phyloP scores from a whole-genome alignment of 1,140 invertebrate genomes.

The Agraylea sexmaculata region DNA sequence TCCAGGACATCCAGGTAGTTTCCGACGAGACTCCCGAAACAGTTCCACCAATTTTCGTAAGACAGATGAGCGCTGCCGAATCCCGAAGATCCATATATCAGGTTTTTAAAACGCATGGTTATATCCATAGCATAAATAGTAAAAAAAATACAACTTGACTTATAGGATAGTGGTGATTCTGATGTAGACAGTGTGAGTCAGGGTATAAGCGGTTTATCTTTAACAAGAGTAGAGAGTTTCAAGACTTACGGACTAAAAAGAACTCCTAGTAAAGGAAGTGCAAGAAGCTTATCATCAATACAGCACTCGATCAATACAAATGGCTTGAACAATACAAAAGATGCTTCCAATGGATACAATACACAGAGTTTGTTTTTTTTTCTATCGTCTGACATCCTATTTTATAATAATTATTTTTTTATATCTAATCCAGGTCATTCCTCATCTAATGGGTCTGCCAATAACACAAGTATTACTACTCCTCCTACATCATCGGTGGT shows the following conservation, averaged over 20 bases:
- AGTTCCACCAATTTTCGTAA: background rate
- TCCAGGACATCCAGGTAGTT: conserved; percentile 20
- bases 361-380: background rate
- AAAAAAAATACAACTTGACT: background rate
- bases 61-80: conserved; percentile 27
- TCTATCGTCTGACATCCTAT: background rate
- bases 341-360: background rate
- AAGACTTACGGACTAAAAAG: conserved; percentile 27
- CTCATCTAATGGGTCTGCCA: conserved; percentile 2
- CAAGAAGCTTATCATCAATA: conserved; percentile 25
- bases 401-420: background rate
- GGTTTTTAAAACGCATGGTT: conserved; percentile 1
- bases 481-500: background rate
- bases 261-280: conserved; percentile 35
- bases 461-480: background rate
- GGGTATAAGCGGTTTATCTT: conserved; percentile 34
- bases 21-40: background rate
- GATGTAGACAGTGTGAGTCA: conserved; percentile 33
- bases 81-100: conserved; percentile 23
- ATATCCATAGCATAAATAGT: background rate
- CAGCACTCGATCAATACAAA: background rate
- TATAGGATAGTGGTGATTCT: conserved; percentile 20
- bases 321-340: conserved; percentile 1
- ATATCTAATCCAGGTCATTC: conserved; percentile 2
- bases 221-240: conserved; percentile 33